Evolutionary conservation across 2,797 vertebrate genomes (phyloP), one percentile per base, ranked within the genome.

Genomic region (Ceryle rudis): DNA sequence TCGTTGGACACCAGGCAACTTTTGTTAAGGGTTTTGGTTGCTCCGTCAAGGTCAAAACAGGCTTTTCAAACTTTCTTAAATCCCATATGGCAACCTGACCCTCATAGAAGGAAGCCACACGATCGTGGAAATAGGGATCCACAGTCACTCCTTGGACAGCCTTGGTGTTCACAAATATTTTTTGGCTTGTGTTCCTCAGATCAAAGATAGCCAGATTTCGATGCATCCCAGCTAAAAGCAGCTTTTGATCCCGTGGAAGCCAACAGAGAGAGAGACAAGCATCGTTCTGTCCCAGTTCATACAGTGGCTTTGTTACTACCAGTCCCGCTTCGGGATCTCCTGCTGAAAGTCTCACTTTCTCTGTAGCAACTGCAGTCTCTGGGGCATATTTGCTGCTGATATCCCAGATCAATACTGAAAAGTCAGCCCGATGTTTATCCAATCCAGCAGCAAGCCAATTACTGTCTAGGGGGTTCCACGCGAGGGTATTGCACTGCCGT

Each of bases 41-140:
- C 96, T 99, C 99, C 0, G 98, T 99, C 81, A 99, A 98, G 1
- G 99, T 99, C 84, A 99, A 98, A 81, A 99, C 99, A 2, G 99
- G 99, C 95, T 99, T 99, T 96, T 99, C 99, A 95, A 99, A 99
- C 97, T 99, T 99, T 79, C 99, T 98, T 86, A 99, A 98, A 97
- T 99, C 99, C 99, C 99, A 99, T 97, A 99, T 99, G 67, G 99
- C 99, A 95, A 99, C 99, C 96, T 99, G 99, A 14, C 99, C 99
- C 98, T 99, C 99, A 61, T 99, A 99, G 97, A 99, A 99, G 87
- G 99, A 99, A 49, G 99, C 99, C 60, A 99, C 99, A 0, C 99
- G 99, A 95, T 99, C 99, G 0, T 98, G 99, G 98, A 99, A 99
- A 96, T 99, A 99, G 0, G 99, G 99, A 96, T 99, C 99, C 2